Evolutionary conservation across 2,888 invertebrate species (phyloP), one percentile per base, ranked within the genome.

Genomic region (Synergus japonicus): DNA sequence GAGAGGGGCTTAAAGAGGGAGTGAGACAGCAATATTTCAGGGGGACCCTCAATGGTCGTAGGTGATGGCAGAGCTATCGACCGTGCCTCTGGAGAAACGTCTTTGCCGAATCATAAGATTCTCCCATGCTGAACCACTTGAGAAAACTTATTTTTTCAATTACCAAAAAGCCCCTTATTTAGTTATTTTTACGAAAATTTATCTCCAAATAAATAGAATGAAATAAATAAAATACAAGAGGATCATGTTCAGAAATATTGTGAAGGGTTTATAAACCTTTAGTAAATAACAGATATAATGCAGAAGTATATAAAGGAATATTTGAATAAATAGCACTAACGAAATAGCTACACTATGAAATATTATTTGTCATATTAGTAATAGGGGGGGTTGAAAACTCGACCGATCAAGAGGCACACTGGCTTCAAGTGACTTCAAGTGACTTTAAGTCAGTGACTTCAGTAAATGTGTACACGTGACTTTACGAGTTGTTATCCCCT

Each of bases 21-120:
- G 4, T 29, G 73, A 67, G 78, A 78, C 67, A 43, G 78, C 66
- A 66, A 73, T 73, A 73, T 73, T 73, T 73, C 67, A 78, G 67
- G 78, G 78, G 44, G 29, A 78, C 77, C 73, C 69, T 77, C 60
- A 41, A 66, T 77, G 65, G 64, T 78, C 83, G 76, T 82, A 85
- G 73, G 82, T 81, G 80, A 85, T 82, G 83, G 80, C 80, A 80
- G 80, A 78, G 85, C 85, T 85, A 86, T 86, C 86, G 87, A 86
- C 86, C 86, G 85, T 84, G 81, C 85, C 79, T 81, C 82, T 82
- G 83, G 79, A 81, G 83, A 77, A 86, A 86, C 85, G 84, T 86
- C 86, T 86, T 83, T 83, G 79, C 82, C 80, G 82, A 81, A 84
- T 86, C 86, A 83, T 83, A 86, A 86, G 86, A 86, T 86, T 87